phyloP scores from a whole-genome alignment of 92 coral and sea anemone genomes.

The Porites cylindrica region DNA sequence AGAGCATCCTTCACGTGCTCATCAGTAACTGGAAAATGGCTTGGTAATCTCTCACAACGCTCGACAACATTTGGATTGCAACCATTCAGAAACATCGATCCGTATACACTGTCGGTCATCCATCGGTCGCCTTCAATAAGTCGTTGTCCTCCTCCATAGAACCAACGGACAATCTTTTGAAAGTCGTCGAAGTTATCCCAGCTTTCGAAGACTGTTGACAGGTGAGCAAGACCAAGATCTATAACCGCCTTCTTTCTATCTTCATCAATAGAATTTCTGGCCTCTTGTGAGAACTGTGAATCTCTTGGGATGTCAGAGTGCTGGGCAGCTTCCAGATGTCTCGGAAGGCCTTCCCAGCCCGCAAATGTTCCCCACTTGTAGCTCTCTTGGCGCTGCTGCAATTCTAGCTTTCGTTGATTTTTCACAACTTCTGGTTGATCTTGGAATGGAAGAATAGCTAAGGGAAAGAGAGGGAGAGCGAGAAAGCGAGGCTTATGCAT shows the following conservation, averaged over 20 bases:
- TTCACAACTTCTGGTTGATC: slow-evolving; percentile 63
- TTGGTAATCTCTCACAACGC: slow-evolving; percentile 43
- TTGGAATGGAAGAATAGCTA: slow-evolving; percentile 56
- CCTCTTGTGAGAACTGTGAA: slow-evolving; percentile 77
- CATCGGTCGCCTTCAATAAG: slow-evolving; percentile 45
- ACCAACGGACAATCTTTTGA: slow-evolving; percentile 22
- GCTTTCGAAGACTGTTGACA: slow-evolving; percentile 62
- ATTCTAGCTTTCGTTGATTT: slow-evolving; percentile 52
- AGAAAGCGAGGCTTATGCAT: too few relatives aligned
- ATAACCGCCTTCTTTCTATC: slow-evolving; percentile 56
- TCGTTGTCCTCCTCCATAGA: slow-evolving; percentile 38
- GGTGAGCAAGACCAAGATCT: slow-evolving; percentile 71
- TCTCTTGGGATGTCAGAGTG: slow-evolving; percentile 74
- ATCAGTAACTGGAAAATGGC: slow-evolving; percentile 51
- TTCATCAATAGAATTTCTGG: slow-evolving; percentile 56
- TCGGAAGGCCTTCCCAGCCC: slow-evolving; percentile 56
- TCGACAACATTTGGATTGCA: slow-evolving; percentile 55
- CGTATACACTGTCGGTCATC: slow-evolving; percentile 58
- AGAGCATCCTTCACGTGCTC: slow-evolving; percentile 15
- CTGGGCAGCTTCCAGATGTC: slow-evolving; percentile 49
- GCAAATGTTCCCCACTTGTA: slow-evolving; percentile 68
- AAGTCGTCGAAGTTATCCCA: slow-evolving; percentile 78
- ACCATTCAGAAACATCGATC: slow-evolving; percentile 65
- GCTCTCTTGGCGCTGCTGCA: slow-evolving; percentile 50
- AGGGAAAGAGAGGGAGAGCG: too few relatives aligned